Percentiles rank a stretch among this genome's conserved stretches.
phyloP scores from a whole-genome alignment of 92 coral and sea anemone species.

The Porites cylindrica region DNA sequence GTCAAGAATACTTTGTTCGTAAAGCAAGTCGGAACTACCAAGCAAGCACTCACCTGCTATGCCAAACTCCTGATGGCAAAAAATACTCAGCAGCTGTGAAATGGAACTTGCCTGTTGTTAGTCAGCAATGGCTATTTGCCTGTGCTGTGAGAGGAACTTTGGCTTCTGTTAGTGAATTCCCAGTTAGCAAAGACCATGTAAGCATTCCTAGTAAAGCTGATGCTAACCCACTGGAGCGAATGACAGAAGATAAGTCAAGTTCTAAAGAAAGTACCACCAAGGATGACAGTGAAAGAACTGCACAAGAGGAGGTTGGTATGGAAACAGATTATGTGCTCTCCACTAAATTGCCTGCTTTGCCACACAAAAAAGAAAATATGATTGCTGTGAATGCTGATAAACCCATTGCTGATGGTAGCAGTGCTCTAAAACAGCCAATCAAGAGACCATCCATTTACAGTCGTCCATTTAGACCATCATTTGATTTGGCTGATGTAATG shows the following conservation, averaged over 20 bases:
- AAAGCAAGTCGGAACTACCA: slow-evolving; percentile 64
- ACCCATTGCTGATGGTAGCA: neutral
- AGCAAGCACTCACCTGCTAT: slow-evolving; percentile 92
- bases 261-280: neutral
- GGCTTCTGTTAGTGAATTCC: slow-evolving; percentile 53
- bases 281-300: neutral
- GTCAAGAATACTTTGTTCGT: slow-evolving; percentile 94
- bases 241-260: neutral
- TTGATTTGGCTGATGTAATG: slow-evolving; percentile 90
- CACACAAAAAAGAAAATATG: neutral
- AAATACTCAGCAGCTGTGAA: slow-evolving; percentile 89
- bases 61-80: slow-evolving; percentile 84
- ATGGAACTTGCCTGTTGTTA: slow-evolving; percentile 89
- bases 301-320: slow-evolving; percentile 10
- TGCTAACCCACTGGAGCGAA: neutral
- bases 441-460: slow-evolving; percentile 56
- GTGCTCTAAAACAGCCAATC: slow-evolving; percentile 17
- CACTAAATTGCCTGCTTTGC: neutral
- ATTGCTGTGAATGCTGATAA: neutral
- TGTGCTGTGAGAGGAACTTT: slow-evolving; percentile 78
- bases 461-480: slow-evolving; percentile 81
- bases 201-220: neutral
- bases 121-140: slow-evolving; percentile 86
- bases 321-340: slow-evolving; percentile 5
- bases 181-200: slow-evolving; percentile 25